phyloP scores from a whole-genome alignment of 2,888 invertebrate genomes.

The Rutpela maculata region DNA sequence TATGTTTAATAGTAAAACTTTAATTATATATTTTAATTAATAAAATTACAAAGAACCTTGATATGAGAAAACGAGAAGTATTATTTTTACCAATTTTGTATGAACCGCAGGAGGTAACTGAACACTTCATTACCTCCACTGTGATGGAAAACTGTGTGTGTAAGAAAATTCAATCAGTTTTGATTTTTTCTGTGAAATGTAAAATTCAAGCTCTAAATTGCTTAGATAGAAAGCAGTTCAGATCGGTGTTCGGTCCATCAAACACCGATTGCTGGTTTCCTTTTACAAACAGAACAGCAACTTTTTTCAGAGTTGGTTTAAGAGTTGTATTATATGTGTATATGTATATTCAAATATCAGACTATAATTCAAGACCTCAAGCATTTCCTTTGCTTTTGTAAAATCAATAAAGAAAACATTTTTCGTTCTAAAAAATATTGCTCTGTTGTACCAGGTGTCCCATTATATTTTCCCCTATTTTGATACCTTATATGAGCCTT shows the following conservation, averaged over 20 bases:
- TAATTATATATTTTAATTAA: too few species aligned
- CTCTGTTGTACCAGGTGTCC: too few species aligned
- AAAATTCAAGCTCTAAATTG: conserved; percentile 19
- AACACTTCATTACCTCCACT: conserved; percentile 6
- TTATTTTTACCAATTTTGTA: neutral
- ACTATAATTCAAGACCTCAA: too few species aligned
- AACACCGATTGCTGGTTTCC: conserved; percentile 45
- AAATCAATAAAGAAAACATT: too few species aligned
- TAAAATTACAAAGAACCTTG: too few species aligned
- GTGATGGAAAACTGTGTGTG: conserved; percentile 13
- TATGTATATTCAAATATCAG: too few species aligned
- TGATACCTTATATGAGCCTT: too few species aligned
- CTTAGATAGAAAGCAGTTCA: conserved; percentile 39
- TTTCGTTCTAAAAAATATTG: too few species aligned
- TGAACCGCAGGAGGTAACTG: neutral
- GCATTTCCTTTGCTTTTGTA: too few species aligned
- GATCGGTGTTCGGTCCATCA: conserved; percentile 51
- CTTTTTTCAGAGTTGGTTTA: neutral
- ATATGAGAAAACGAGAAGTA: neutral
- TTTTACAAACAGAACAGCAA: conserved; percentile 1
- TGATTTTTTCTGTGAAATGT: conserved; percentile 29
- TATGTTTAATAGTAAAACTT: too few species aligned
- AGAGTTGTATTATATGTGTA: too few species aligned
- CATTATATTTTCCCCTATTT: too few species aligned
- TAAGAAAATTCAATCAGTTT: conserved; percentile 24